Evolutionary conservation across 2,797 vertebrate genomes (phyloP).

Genomic region (Falco columbarius): DNA sequence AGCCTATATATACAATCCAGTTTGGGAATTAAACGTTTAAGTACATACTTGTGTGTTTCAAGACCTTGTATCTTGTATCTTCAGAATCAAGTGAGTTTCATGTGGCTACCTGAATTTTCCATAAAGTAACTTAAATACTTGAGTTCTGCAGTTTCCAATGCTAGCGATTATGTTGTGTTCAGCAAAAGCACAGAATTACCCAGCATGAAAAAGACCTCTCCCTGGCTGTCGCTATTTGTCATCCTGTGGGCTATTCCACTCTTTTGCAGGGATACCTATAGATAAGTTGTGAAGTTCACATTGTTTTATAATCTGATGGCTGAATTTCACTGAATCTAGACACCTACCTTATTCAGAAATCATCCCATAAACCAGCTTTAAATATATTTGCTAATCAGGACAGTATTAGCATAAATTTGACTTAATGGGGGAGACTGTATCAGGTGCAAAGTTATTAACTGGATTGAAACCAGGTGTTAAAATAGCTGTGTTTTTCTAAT

Average conservation of each 20-base stretch:
- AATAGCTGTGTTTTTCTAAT: constrained; percentile 28
- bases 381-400: constrained; percentile 60
- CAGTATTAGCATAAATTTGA: constrained; percentile 61
- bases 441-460: constrained; percentile 42
- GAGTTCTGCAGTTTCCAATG: background rate
- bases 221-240: background rate
- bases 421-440: constrained; percentile 28
- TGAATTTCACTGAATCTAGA: background rate
- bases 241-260: background rate
- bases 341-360: background rate
- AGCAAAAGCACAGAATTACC: background rate
- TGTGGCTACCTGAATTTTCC: background rate
- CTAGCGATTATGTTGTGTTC: background rate
- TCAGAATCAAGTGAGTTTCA: background rate
- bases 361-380: constrained; percentile 19
- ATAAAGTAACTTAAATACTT: background rate
- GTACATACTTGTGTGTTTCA: background rate
- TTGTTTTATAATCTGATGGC: background rate
- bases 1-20: background rate
- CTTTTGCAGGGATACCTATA: background rate
- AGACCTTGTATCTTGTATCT: background rate
- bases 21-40: background rate
- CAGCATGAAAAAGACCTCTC: background rate
- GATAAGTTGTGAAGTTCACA: background rate
- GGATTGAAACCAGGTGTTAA: constrained; percentile 48